phyloP scores from a whole-genome alignment of 2,888 invertebrate genomes.

The Chalcosyrphus nemorum region DNA sequence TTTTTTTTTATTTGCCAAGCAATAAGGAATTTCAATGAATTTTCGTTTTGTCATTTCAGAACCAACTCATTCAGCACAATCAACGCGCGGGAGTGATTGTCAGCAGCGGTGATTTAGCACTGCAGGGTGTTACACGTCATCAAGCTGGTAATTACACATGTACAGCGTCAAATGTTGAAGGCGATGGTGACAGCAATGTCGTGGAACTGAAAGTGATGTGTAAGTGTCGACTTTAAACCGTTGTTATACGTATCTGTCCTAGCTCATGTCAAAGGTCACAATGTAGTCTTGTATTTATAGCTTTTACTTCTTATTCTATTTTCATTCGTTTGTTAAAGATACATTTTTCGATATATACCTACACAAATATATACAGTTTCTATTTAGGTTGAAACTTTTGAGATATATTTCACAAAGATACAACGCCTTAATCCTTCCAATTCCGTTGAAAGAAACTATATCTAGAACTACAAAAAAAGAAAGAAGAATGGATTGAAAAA shows the following conservation, averaged over 20 bases:
- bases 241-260: constrained; percentile 4
- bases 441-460: constrained; percentile 53
- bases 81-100: constrained; percentile 93
- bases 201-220: constrained; percentile 94
- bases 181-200: constrained; percentile 92
- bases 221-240: constrained; percentile 84
- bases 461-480: constrained; percentile 49
- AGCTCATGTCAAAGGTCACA: too few species aligned
- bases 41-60: constrained; percentile 83
- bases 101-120: constrained; percentile 90
- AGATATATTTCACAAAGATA: constrained; percentile 34
- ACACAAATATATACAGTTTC: not conserved
- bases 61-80: constrained; percentile 92
- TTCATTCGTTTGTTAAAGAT: constrained; percentile 18
- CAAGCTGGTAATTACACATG: constrained; percentile 95
- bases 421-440: constrained; percentile 37
- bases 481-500: constrained; percentile 30
- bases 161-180: constrained; percentile 95
- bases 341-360: not conserved
- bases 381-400: constrained; percentile 43
- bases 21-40: not conserved
- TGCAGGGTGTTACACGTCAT: constrained; percentile 90
- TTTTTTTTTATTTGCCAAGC: not conserved
- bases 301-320: not conserved
- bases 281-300: too few species aligned